Evolutionary conservation across 2,888 invertebrate species (phyloP).

Genomic region (Troides helena): DNA sequence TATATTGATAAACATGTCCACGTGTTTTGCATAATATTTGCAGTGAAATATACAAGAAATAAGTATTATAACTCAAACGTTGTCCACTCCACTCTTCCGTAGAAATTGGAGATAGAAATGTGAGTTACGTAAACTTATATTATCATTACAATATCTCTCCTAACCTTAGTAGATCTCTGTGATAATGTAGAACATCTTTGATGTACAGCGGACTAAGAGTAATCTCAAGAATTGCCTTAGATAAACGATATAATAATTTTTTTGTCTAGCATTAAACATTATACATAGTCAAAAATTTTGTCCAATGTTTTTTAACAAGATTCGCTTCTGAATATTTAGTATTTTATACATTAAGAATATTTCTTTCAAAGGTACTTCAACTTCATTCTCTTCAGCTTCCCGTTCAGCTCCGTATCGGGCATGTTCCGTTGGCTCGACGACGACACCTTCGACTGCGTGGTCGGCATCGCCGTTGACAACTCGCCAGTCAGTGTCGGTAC

Average conservation of each 20-base stretch:
- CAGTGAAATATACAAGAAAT: neutral
- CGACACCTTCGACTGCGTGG: slow-evolving; percentile 27
- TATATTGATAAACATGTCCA: neutral
- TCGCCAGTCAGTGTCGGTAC: slow-evolving; percentile 23
- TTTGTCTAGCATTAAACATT: too few relatives aligned
- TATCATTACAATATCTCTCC: neutral
- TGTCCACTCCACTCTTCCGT: neutral
- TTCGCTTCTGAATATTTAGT: neutral
- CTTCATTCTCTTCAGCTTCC: slow-evolving; percentile 16
- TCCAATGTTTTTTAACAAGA: neutral
- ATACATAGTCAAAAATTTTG: too few relatives aligned
- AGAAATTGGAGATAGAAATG: neutral
- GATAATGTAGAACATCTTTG: too few relatives aligned
- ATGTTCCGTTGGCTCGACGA: slow-evolving; percentile 29
- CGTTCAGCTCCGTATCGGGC: slow-evolving; percentile 3
- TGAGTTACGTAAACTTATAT: neutral
- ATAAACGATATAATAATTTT: too few relatives aligned
- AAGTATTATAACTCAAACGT: neutral
- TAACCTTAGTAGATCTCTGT: neutral
- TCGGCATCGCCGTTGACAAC: slow-evolving; percentile 28
- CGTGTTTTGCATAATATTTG: neutral
- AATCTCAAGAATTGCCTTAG: too few relatives aligned
- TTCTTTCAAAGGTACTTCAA: slow-evolving; percentile 8
- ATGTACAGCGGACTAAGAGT: too few relatives aligned
- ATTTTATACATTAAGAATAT: neutral